Percentiles rank a stretch among this genome's conserved stretches.
phyloP scores from a whole-genome alignment of 1,140 invertebrate species.

The Macrostomum lignano region DNA sequence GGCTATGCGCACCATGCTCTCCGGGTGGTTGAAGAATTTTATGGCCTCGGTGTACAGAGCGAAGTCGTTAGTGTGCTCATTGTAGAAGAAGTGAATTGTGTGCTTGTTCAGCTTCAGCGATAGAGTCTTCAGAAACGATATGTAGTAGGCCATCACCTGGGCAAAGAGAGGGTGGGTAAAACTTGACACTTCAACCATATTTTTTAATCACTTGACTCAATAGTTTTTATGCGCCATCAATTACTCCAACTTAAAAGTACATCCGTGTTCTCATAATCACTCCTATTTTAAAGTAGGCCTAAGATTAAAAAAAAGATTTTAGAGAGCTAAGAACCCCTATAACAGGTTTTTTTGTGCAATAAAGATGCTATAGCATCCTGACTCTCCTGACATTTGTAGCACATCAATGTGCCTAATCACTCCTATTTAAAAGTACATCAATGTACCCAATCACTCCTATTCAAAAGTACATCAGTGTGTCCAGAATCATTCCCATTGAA shows the following conservation, averaged over 20 bases:
- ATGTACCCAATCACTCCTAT: too few species aligned
- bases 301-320: neutral
- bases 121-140: slow-evolving; percentile 87
- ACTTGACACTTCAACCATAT: neutral
- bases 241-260: too few species aligned
- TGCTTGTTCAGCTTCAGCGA: slow-evolving; percentile 91
- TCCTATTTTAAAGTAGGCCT: neutral
- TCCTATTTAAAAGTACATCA: too few species aligned
- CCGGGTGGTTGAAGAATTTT: slow-evolving; percentile 91
- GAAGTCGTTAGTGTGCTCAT: slow-evolving; percentile 96
- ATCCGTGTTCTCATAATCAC: too few species aligned
- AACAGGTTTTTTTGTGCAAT: too few species aligned
- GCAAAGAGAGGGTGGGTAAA: slow-evolving; percentile 1
- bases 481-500: too few species aligned
- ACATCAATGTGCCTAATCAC: too few species aligned
- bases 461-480: too few species aligned
- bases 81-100: slow-evolving; percentile 98
- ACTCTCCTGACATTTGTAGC: too few species aligned
- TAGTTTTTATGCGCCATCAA: too few species aligned
- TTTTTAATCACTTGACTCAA: neutral
- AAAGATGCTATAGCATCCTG: too few species aligned
- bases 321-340: neutral
- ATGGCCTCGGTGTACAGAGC: slow-evolving; percentile 93
- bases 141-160: slow-evolving; percentile 90
- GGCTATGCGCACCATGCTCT: slow-evolving; percentile 93